phyloP scores from a whole-genome alignment of 2,797 vertebrate species.

The Graptemys geographica region DNA sequence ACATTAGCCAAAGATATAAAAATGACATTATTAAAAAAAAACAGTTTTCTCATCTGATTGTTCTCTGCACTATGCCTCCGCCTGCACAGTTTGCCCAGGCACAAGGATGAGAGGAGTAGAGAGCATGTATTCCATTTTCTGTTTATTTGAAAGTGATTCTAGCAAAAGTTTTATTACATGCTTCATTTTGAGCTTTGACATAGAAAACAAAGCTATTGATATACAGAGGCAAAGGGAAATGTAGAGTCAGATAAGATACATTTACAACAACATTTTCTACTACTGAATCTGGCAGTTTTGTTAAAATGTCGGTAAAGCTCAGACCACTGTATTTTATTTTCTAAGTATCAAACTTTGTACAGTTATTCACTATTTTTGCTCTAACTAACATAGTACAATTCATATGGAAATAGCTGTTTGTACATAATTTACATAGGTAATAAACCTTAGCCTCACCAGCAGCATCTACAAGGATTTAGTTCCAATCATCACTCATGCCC shows the following conservation, averaged over 20 bases:
- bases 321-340: slow-evolving; percentile 51
- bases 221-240: slow-evolving; percentile 69
- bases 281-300: slow-evolving; percentile 56
- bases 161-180: slow-evolving; percentile 75
- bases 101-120: neutral
- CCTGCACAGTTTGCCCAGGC: neutral
- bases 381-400: slow-evolving; percentile 67
- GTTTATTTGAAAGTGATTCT: slow-evolving; percentile 78
- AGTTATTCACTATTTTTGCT: slow-evolving; percentile 63
- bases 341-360: slow-evolving; percentile 75
- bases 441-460: slow-evolving; percentile 77
- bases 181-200: slow-evolving; percentile 73
- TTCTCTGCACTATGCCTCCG: neutral
- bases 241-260: slow-evolving; percentile 67
- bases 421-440: slow-evolving; percentile 79
- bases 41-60: neutral
- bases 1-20: neutral
- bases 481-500: slow-evolving; percentile 21
- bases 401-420: slow-evolving; percentile 69
- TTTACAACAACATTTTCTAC: slow-evolving; percentile 73
- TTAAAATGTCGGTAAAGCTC: slow-evolving; percentile 71
- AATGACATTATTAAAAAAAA: neutral
- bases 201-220: slow-evolving; percentile 74
- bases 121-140: slow-evolving; percentile 48
- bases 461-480: slow-evolving; percentile 71